These are phyloP conservation scores for Drosophila sproati DNA, from an alignment of 1,140 invertebrate species.

Conservation along the genomic window DNA sequence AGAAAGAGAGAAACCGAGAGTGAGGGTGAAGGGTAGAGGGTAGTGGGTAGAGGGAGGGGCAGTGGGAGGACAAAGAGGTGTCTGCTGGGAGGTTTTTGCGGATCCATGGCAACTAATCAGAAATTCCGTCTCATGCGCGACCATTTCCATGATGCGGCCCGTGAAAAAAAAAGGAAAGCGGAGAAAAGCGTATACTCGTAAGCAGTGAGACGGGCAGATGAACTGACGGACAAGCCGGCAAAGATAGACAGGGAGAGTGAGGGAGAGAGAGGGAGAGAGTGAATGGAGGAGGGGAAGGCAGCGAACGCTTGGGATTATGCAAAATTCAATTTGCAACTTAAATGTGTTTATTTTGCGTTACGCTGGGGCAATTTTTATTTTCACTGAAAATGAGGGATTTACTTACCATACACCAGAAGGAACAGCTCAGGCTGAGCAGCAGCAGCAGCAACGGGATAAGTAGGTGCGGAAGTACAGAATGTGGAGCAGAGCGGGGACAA, in stretches of 20 bases:
- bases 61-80: constrained; percentile 19
- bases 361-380: constrained; percentile 83
- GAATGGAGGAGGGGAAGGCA: background rate
- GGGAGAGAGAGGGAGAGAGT: background rate
- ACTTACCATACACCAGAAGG: constrained; percentile 28
- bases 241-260: background rate
- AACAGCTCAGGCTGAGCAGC: background rate
- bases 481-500: background rate
- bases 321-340: constrained; percentile 84
- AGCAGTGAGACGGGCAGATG: constrained; percentile 19
- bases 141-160: constrained; percentile 56
- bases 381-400: constrained; percentile 82
- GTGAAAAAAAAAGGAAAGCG: constrained; percentile 29
- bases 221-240: background rate
- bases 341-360: constrained; percentile 84
- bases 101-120: constrained; percentile 80
- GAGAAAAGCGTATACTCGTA: constrained; percentile 30
- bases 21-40: background rate
- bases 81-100: constrained; percentile 10
- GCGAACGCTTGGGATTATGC: constrained; percentile 75
- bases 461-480: constrained; percentile 23
- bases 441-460: too few relatives aligned
- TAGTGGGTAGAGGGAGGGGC: constrained; percentile 11
- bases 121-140: constrained; percentile 80
- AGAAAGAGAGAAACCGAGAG: background rate